Evolutionary conservation across 2,113 vertebrate species (phyloP).

Genomic region (Microcebus lehilahytsara): DNA sequence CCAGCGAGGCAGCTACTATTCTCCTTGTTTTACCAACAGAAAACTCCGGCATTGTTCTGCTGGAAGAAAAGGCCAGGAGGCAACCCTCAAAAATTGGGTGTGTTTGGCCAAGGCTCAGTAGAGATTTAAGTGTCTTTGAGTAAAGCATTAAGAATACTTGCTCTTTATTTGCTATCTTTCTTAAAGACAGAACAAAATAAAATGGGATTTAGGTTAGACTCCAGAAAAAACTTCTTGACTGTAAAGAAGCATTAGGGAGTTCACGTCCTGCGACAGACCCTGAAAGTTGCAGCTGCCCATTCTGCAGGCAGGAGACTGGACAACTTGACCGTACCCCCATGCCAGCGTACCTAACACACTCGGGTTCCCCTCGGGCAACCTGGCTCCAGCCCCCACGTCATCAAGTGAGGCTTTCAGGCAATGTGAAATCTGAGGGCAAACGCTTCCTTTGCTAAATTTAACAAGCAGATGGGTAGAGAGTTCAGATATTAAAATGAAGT

Average conservation of each 20-base stretch:
- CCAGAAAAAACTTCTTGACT: not conserved
- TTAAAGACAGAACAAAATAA: conserved; percentile 34
- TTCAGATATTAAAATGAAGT: conserved; percentile 5
- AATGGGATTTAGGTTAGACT: conserved; percentile 7
- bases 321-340: not conserved
- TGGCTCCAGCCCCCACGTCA: not conserved
- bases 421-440: conserved; percentile 40
- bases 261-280: not conserved
- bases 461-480: not conserved
- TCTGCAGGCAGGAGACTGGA: not conserved
- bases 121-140: not conserved
- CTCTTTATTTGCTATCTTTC: not conserved
- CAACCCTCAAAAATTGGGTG: not conserved
- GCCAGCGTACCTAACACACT: not conserved
- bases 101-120: not conserved
- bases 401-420: not conserved
- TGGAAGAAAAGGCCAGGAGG: not conserved
- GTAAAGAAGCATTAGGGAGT: not conserved
- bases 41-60: not conserved
- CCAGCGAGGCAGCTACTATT: not conserved
- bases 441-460: conserved; percentile 20
- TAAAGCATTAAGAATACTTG: not conserved
- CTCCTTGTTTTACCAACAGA: conserved; percentile 45
- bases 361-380: not conserved
- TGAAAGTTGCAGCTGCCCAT: not conserved